These are phyloP conservation scores for Siniperca undulata DNA, from an alignment of 2,797 vertebrate species.

Conservation along the genomic window DNA sequence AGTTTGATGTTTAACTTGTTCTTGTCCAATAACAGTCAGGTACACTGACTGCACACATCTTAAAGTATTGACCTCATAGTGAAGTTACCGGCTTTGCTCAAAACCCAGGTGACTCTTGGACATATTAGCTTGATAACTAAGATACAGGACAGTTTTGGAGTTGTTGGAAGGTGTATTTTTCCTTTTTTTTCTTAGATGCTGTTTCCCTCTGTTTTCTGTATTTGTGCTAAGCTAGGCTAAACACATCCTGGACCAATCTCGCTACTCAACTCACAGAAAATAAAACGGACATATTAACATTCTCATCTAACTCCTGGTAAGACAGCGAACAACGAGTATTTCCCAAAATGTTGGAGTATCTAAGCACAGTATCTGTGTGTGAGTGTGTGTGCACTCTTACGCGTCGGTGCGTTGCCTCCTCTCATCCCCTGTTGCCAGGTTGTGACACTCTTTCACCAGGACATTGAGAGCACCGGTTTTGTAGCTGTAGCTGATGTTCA, in stretches of 20 bases:
- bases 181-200: not conserved
- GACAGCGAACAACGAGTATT: not conserved
- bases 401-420: slow-evolving; percentile 94
- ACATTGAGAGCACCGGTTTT: slow-evolving; percentile 96
- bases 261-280: not conserved
- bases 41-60: no score
- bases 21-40: not conserved
- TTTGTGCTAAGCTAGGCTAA: not conserved
- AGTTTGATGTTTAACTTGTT: no score
- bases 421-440: slow-evolving; percentile 94
- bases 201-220: not conserved
- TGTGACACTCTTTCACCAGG: slow-evolving; percentile 94
- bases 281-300: not conserved
- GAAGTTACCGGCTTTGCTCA: no score
- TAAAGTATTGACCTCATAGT: not conserved
- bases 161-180: not conserved
- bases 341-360: not conserved
- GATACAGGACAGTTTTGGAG: not conserved
- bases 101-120: not conserved
- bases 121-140: not conserved
- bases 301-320: not conserved
- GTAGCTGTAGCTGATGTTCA: slow-evolving; percentile 95
- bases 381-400: slow-evolving; percentile 83
- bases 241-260: not conserved
- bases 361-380: not conserved